Base-by-base conservation (phyloP, 2,888 invertebrate species). In the Gortyna flavago region DNA sequence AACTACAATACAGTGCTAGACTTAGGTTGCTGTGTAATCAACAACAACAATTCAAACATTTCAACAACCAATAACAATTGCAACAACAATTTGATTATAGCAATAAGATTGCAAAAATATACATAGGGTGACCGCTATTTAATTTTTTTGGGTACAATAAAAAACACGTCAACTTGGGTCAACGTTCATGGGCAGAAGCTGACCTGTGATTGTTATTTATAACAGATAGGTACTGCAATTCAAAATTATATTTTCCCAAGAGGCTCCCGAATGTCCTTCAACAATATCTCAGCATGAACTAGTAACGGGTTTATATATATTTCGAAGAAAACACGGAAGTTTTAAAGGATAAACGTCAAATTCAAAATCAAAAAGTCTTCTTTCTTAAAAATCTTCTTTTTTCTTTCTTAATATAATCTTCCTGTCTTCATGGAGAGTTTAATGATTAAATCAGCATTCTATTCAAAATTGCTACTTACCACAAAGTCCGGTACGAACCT, bases 191-290 rank as follows among this genome's bases (percentile, higher is more conserved):
- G 16, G 11, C 21, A 62, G 32, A 61, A 62, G 38, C 41, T 66
- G 18, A 72, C 35, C 21, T 51, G 21, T 29, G 51, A 2, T 35
- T 48, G 54, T 79, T 57, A 68, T 68, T 57, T 79, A 41, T 57
- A 68, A 51, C 74, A 64, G 62, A 51, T 78, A 64, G 62, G 41
- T 78, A 65, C 51, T 59, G 66, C 48, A 77, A 57, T 35, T 11
- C 35, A 18, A n/a, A 71, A 68, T 68, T 77, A 57, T 77, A 77
- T 82, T 82, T 81, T 81, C 83, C 82, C 83, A 35, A 64, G 62
- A 41, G 80, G 3, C 68, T 11, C 8, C 51, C 41, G 61, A 54
- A 62, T 68, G 51, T 77, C 35, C 29, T n/a, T 29, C 72, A 72
- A 68, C 72, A 64, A 64, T 77, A 62, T 32, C 41, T 77, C 67